phyloP scores from a whole-genome alignment of 2,888 invertebrate genomes.

The Ophioninae sp. region DNA sequence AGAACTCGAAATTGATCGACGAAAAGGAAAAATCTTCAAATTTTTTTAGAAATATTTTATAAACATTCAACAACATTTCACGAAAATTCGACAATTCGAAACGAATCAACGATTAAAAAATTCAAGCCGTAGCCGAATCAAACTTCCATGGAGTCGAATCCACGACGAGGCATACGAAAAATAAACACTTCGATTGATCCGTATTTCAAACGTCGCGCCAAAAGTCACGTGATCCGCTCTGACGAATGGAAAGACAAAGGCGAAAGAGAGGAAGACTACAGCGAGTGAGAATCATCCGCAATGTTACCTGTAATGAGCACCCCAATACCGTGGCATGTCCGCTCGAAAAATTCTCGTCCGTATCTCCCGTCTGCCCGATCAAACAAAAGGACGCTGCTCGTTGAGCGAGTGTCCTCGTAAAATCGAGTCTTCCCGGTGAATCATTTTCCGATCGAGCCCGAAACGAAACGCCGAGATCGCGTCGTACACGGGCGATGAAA shows the following conservation, averaged over 20 bases:
- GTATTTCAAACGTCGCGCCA: neutral
- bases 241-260: neutral
- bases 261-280: neutral
- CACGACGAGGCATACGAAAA: neutral
- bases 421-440: constrained; percentile 15
- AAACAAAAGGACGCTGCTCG: neutral
- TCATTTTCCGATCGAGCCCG: neutral
- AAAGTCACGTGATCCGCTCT: neutral
- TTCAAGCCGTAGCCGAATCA: neutral
- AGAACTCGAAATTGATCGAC: too few species aligned
- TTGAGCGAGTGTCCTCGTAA: neutral
- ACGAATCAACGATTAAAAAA: neutral
- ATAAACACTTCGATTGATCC: neutral
- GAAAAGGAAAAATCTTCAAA: too few species aligned
- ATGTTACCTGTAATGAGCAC: constrained; percentile 78
- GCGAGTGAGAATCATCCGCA: constrained; percentile 20
- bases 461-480: neutral
- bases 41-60: too few species aligned
- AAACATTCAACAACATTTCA: too few species aligned
- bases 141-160: neutral
- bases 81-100: too few species aligned
- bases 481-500: neutral
- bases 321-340: constrained; percentile 75
- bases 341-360: neutral
- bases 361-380: constrained; percentile 4